phyloP scores from a whole-genome alignment of 2,113 vertebrate genomes.

The Pteropus alecto region DNA sequence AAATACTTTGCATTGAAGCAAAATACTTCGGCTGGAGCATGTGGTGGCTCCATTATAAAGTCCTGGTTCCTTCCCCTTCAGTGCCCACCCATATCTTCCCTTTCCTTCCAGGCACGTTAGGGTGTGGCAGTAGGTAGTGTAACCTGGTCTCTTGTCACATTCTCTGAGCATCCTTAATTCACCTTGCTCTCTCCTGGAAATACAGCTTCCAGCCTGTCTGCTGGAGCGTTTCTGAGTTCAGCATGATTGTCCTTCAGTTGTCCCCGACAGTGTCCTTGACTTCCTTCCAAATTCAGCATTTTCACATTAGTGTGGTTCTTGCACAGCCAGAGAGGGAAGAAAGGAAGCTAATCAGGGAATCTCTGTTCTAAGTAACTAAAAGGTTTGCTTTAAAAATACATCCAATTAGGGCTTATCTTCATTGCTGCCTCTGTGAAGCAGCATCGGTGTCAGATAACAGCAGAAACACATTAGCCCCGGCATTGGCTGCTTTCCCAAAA shows the following conservation, averaged over 20 bases:
- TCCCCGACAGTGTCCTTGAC: not conserved
- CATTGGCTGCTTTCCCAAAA: slow-evolving; percentile 58
- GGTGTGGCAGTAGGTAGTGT: not conserved
- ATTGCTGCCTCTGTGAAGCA: not conserved
- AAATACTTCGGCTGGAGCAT: not conserved
- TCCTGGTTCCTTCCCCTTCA: not conserved
- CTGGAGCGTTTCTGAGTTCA: not conserved
- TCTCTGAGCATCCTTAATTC: too few species aligned
- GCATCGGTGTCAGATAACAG: slow-evolving; percentile 45
- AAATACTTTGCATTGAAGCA: not conserved
- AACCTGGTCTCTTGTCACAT: not conserved
- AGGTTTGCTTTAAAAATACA: slow-evolving; percentile 69
- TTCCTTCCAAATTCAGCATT: not conserved
- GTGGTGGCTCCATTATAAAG: not conserved
- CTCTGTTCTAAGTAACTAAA: slow-evolving; percentile 64
- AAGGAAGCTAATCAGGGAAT: slow-evolving; percentile 54
- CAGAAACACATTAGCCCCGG: slow-evolving; percentile 57
- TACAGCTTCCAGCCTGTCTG: not conserved
- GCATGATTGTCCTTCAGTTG: not conserved
- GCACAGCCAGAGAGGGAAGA: not conserved
- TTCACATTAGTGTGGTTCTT: not conserved
- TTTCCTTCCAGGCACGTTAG: not conserved
- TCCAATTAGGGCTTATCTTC: slow-evolving; percentile 66
- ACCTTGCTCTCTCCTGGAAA: not conserved
- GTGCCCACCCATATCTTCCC: rapidly evolving